A percentile compares a stretch with the other conserved stretches of the same genome.
These are phyloP conservation scores for Gastracanthus pulcherrimus DNA, from an alignment of 2,888 invertebrate species.

Conservation along the genomic window DNA sequence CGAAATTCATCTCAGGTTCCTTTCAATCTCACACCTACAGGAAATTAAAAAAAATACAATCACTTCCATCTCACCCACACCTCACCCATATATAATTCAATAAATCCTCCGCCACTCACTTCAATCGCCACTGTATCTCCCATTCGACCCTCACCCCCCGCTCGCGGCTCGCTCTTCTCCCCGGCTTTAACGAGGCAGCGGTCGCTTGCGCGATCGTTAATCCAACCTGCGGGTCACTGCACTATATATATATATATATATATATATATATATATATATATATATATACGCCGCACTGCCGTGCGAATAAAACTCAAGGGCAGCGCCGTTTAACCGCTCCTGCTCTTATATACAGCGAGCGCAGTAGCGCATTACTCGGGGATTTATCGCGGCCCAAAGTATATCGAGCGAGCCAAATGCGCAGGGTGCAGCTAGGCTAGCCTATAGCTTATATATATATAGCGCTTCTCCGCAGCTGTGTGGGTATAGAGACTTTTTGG, in stretches of 20 bases:
- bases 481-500: neutral
- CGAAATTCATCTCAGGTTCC: no score
- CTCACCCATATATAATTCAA: constrained; percentile 35
- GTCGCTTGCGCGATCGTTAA: constrained; percentile 26
- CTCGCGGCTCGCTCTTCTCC: no score
- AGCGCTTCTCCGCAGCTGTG: no score
- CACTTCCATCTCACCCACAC: no score
- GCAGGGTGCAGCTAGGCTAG: neutral
- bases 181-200: constrained; percentile 30
- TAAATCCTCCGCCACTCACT: neutral
- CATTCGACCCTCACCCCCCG: no score
- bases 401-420: constrained; percentile 41
- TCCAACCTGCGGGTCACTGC: neutral
- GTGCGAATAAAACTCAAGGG: constrained; percentile 48
- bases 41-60: no score
- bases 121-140: no score
- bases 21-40: no score
- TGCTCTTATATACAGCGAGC: neutral
- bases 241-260: no score
- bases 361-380: constrained; percentile 26
- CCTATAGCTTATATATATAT: neutral
- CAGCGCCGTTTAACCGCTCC: constrained; percentile 13
- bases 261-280: no score
- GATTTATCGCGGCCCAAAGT: constrained; percentile 37
- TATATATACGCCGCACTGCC: neutral